Evolutionary conservation across 2,113 vertebrate species (phyloP).

Genomic region (Gasterosteus nipponicus): DNA sequence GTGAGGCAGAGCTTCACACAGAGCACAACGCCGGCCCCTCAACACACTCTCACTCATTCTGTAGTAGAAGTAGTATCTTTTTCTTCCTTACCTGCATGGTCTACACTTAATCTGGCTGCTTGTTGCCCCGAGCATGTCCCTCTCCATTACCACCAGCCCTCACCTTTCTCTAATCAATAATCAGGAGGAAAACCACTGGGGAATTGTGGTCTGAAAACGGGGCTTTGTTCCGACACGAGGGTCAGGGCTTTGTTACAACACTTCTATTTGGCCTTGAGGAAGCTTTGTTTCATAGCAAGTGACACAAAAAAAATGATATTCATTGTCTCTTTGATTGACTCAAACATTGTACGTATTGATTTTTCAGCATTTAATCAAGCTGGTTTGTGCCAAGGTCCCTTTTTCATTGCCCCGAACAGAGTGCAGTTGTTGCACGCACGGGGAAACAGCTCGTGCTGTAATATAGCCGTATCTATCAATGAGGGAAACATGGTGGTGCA

Average conservation of each 20-base stretch:
- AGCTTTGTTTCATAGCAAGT: conserved; percentile 31
- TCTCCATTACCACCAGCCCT: conserved; percentile 35
- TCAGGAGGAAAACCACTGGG: conserved; percentile 13
- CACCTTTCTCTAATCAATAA: conserved; percentile 48
- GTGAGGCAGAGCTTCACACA: background rate
- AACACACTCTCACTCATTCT: background rate
- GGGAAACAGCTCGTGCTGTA: conserved; percentile 39
- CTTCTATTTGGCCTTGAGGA: conserved; percentile 50
- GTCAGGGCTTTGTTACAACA: conserved; percentile 32
- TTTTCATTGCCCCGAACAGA: conserved; percentile 46
- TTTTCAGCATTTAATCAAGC: conserved; percentile 55
- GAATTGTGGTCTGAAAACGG: conserved; percentile 42
- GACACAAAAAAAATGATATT: conserved; percentile 43
- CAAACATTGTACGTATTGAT: conserved; percentile 65
- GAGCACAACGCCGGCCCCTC: background rate
- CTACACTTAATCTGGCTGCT: background rate
- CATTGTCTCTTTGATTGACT: conserved; percentile 58
- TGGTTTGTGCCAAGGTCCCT: conserved; percentile 61
- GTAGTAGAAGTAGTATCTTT: background rate
- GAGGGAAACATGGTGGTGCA: conserved; percentile 23
- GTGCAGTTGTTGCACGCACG: conserved; percentile 23
- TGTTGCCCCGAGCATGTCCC: conserved; percentile 35
- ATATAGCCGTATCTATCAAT: conserved; percentile 41
- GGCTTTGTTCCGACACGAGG: conserved; percentile 41
- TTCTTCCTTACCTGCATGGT: conserved; percentile 12